Evolutionary conservation across 1,140 invertebrate genomes (phyloP).

Genomic region (Hestina assimilis): DNA sequence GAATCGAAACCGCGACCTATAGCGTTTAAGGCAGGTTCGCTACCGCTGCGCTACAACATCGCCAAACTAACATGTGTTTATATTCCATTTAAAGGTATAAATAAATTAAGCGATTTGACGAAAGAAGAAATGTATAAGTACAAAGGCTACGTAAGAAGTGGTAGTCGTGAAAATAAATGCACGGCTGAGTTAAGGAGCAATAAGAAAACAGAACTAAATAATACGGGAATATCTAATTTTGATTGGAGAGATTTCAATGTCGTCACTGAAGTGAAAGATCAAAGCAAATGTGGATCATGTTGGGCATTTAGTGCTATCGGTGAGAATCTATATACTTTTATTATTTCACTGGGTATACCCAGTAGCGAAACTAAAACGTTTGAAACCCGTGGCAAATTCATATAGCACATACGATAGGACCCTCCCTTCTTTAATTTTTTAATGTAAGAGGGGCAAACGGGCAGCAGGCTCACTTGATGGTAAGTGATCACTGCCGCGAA

Average conservation of each 20-base stretch:
- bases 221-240: background rate
- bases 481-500: too few species aligned
- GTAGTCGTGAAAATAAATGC: background rate
- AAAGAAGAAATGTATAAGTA: slow-evolving; percentile 5
- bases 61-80: background rate
- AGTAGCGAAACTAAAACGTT: too few species aligned
- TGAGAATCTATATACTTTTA: too few species aligned
- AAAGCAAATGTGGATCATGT: slow-evolving; percentile 24
- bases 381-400: too few species aligned
- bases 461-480: too few species aligned
- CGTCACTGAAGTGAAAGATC: slow-evolving; percentile 18
- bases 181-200: background rate
- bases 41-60: too few species aligned
- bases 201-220: background rate
- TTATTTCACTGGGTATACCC: too few species aligned
- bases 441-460: too few species aligned
- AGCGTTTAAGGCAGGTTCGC: too few species aligned
- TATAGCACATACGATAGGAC: too few species aligned
- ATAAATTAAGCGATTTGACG: slow-evolving; percentile 18
- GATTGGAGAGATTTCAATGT: slow-evolving; percentile 25
- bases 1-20: too few species aligned
- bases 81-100: slow-evolving; percentile 16
- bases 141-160: slow-evolving; percentile 2
- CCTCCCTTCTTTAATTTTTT: too few species aligned
- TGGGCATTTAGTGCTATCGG: slow-evolving; percentile 32